Evolutionary conservation across 2,113 vertebrate species (phyloP).

Genomic region (Leucoraja erinaceus): DNA sequence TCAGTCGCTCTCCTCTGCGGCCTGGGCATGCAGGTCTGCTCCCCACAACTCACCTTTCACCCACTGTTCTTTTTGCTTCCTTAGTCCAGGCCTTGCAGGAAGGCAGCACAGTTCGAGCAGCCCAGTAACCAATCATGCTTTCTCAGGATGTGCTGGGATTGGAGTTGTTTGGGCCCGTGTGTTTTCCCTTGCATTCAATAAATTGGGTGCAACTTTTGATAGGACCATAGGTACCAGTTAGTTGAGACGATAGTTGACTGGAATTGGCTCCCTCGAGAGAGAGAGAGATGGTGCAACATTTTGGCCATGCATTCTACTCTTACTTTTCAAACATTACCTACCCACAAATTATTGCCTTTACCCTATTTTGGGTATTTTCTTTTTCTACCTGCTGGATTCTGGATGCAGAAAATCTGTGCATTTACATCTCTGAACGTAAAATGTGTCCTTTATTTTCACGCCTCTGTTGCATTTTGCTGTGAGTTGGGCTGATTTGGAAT

Average conservation of each 20-base stretch:
- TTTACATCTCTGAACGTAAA: background rate
- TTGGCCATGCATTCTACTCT: background rate
- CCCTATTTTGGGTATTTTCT: too few species aligned
- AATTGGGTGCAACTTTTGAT: background rate
- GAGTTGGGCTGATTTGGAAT: too few species aligned
- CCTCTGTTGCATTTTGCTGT: background rate
- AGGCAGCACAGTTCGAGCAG: slow-evolving; percentile 49
- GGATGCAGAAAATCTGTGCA: slow-evolving; percentile 12
- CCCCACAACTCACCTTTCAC: background rate
- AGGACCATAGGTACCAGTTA: background rate
- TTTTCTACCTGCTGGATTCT: background rate
- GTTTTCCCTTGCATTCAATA: background rate
- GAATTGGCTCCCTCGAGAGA: background rate
- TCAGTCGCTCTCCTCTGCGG: background rate
- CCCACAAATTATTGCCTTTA: background rate
- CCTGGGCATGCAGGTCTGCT: background rate
- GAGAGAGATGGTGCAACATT: background rate
- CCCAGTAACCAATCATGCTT: slow-evolving; percentile 41
- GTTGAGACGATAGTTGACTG: background rate
- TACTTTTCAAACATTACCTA: background rate
- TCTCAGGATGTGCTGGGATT: background rate
- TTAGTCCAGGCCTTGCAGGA: slow-evolving; percentile 40
- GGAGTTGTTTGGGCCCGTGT: background rate
- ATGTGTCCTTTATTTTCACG: background rate
- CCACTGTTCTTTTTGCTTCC: slow-evolving; percentile 48